phyloP scores from a whole-genome alignment of 2,113 vertebrate species.

The Eurystomus gularis region DNA sequence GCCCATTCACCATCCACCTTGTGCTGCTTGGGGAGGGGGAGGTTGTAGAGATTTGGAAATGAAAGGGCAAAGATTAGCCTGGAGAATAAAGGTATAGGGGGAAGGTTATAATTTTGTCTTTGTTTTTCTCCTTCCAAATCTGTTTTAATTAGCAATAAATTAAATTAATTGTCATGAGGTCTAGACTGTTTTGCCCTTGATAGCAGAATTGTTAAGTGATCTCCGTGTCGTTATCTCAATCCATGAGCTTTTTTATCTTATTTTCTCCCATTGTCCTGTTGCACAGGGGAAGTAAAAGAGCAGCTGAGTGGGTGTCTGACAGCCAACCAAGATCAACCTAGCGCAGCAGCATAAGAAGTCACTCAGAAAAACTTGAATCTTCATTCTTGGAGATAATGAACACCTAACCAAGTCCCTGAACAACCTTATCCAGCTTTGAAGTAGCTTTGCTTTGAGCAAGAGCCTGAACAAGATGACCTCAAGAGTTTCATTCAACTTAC shows the following conservation, averaged over 20 bases:
- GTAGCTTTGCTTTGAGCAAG: background rate
- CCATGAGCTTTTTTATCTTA: background rate
- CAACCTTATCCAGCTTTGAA: background rate
- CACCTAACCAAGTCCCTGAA: background rate
- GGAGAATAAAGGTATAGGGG: background rate
- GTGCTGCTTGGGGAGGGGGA: fast-evolving
- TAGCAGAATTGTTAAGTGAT: background rate
- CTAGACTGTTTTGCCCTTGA: background rate
- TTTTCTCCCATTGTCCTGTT: background rate
- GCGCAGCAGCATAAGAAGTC: background rate
- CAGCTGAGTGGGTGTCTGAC: too few relatives aligned
- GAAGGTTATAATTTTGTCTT: background rate
- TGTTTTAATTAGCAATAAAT: background rate
- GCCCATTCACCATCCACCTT: background rate
- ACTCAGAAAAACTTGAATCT: background rate
- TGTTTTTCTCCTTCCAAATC: background rate
- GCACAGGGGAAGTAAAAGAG: background rate
- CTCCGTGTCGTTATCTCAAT: background rate
- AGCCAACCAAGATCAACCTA: background rate
- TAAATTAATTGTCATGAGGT: background rate
- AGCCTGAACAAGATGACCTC: background rate
- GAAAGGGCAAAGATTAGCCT: background rate
- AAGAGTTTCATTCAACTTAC: background rate
- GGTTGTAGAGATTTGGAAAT: background rate
- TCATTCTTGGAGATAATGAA: background rate